Evolutionary conservation across 2,888 invertebrate genomes (phyloP).

Genomic region (Ornithoptera priamus): DNA sequence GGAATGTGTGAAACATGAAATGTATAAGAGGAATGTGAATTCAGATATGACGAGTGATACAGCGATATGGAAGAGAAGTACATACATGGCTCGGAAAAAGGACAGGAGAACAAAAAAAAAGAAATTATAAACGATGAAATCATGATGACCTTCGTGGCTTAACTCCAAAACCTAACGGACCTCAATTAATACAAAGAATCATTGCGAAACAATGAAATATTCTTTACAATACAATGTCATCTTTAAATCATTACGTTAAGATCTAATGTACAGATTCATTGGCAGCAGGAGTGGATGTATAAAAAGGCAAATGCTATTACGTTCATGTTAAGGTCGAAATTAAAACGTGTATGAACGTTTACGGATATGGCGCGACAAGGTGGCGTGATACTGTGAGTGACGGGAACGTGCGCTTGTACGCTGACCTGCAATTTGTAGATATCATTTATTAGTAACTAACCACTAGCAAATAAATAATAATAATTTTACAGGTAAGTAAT

Average conservation of each 20-base stretch:
- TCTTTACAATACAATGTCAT: constrained; percentile 7
- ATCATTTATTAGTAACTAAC: neutral
- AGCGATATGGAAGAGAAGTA: too few relatives aligned
- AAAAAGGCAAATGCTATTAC: constrained; percentile 15
- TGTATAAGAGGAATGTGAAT: too few relatives aligned
- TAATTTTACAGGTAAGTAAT: neutral
- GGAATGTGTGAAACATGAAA: too few relatives aligned
- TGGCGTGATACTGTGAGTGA: constrained; percentile 68
- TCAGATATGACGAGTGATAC: too few relatives aligned
- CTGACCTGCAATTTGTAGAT: constrained; percentile 58
- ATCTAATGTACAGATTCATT: neutral
- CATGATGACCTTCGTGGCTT: constrained; percentile 30
- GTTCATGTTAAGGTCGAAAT: constrained; percentile 30
- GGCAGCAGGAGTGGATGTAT: neutral
- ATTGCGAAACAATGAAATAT: constrained; percentile 29
- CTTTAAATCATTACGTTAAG: neutral
- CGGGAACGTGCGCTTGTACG: constrained; percentile 56
- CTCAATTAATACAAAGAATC: constrained; percentile 22
- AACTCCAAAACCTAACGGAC: constrained; percentile 31
- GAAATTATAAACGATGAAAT: constrained; percentile 12
- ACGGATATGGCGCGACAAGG: constrained; percentile 43
- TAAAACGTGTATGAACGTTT: constrained; percentile 28
- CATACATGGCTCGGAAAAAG: too few relatives aligned
- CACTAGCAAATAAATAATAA: neutral
- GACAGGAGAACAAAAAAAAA: too few relatives aligned